Base-by-base conservation (phyloP, 2,888 invertebrate genomes). In the Zygaena filipendulae region DNA sequence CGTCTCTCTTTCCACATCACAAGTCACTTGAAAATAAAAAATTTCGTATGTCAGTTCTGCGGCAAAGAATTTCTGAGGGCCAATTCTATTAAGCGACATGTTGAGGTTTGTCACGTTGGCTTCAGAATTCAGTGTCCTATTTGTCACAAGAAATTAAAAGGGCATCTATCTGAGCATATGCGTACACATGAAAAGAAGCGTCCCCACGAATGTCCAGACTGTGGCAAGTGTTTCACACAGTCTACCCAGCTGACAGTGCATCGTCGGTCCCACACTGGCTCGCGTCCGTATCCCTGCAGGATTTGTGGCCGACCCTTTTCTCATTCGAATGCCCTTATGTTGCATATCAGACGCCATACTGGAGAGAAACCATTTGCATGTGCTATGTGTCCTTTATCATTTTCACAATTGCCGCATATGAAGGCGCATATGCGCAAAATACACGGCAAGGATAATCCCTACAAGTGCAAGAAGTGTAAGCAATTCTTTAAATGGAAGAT, bases 391-490 rank as follows among this genome's bases (percentile, higher is more conserved):
- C 85, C 86, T 19, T 82, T 86, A 19, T 85, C 87, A 1, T 92
- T 92, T 59, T 87, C 90, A 0, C 93, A 93, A 54, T 62, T 93
- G 31, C 91, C 93, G 0, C 93, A 93, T 52, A 84, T 93, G 63
- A 93, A 93, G 63, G 90, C 92, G 36, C 93, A 94, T 58, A 91
- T 94, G 91, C 82, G 85, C 36, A 89, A 89, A 47, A 91, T 93
- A 29, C 93, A 93, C 58, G 88, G 90, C 14, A 85, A 89, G 41
- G 83, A 83, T 36, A 87, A 90, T 41, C 88, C 91, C 0, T 93
- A 92, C 52, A 85, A 87, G 52, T 93, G 93, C 54, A 68, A 77
- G 11, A 84, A 84, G 27, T 93, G 93, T 59, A 80, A 84, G 14
- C 77, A 82, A 24, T 91, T 89, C 56, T 91, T 90, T 55, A 87